phyloP scores from a whole-genome alignment of 2,888 invertebrate species.

The Eupithecia tripunctaria region DNA sequence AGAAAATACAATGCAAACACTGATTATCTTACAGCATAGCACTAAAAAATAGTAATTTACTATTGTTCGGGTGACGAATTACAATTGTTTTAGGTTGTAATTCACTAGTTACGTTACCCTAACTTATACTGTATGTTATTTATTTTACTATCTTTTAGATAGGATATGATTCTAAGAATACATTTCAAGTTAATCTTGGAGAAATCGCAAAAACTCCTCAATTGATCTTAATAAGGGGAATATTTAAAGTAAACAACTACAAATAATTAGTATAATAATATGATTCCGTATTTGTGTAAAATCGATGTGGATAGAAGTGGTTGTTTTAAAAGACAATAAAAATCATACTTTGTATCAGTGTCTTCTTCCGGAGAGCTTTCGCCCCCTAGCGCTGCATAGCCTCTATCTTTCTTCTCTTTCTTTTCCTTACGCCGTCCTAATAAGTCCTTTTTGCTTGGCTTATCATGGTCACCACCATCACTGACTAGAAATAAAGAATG shows the following conservation, averaged over 20 bases:
- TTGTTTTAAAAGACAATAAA: neutral
- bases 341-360: slow-evolving; percentile 89
- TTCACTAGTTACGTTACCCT: no score
- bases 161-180: no score
- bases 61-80: no score
- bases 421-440: slow-evolving; percentile 92
- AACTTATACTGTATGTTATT: no score
- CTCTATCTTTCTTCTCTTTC: slow-evolving; percentile 92
- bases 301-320: neutral
- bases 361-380: slow-evolving; percentile 97
- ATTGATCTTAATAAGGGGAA: no score
- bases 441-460: slow-evolving; percentile 91
- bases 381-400: slow-evolving; percentile 96
- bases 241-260: no score
- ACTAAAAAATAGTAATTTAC: neutral
- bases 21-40: neutral
- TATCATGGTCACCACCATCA: slow-evolving; percentile 92
- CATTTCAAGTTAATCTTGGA: no score
- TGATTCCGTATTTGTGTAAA: neutral
- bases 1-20: neutral
- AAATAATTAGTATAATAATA: no score
- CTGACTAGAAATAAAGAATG: slow-evolving; percentile 84
- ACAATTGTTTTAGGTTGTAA: no score
- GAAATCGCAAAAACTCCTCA: no score
- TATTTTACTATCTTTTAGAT: no score